Evolutionary conservation across 2,797 vertebrate genomes (phyloP).

Genomic region (Aselliscus stoliczkanus): DNA sequence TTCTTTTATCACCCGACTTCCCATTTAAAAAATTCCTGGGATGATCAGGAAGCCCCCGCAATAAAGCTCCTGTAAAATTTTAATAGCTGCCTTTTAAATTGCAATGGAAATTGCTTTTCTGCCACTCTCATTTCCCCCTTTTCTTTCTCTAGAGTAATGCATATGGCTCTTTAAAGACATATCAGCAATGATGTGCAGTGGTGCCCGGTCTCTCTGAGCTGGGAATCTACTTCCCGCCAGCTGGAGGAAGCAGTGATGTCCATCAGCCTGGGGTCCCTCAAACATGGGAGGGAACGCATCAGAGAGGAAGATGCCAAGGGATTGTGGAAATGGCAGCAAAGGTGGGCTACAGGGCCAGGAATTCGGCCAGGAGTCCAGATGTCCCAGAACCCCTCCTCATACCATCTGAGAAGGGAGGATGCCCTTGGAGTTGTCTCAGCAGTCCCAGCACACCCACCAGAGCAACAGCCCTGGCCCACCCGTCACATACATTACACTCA

Average conservation of each 20-base stretch:
- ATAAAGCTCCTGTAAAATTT: constrained; percentile 47
- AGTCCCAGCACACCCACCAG: neutral
- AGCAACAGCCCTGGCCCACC: neutral
- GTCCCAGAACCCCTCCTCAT: neutral
- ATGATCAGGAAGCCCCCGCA: constrained; percentile 23
- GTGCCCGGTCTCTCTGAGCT: neutral
- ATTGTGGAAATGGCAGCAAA: neutral
- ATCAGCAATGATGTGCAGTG: neutral
- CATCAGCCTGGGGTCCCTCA: neutral
- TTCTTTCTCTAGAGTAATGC: neutral
- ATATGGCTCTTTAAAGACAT: neutral
- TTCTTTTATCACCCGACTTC: constrained; percentile 34
- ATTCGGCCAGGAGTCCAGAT: neutral
- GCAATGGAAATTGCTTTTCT: constrained; percentile 43
- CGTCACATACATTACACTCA: neutral
- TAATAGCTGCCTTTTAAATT: constrained; percentile 35
- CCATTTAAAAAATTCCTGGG: constrained; percentile 17
- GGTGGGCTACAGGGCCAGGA: neutral
- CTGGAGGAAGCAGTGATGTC: neutral
- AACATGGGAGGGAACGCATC: neutral
- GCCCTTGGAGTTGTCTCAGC: neutral
- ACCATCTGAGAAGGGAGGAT: neutral
- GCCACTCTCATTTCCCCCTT: neutral
- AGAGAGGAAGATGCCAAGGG: neutral
- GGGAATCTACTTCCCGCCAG: neutral